Conservation (phyloP, 2,113 vertebrate species). For the Pangasianodon hypophthalmus region DNA sequence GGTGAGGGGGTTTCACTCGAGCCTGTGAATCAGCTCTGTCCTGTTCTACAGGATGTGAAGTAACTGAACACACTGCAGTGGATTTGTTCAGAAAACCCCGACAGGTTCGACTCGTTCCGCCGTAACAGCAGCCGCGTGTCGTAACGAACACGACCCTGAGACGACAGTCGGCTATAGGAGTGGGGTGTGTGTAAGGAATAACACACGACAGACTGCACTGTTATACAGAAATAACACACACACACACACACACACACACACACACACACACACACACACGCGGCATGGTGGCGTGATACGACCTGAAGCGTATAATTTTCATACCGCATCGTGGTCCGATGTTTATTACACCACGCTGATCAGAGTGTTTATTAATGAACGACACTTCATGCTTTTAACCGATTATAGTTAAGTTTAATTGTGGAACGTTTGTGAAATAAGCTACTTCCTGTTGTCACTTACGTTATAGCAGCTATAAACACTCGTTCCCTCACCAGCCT, state of each 20-base stretch:
- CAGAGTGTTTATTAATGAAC: too few species aligned
- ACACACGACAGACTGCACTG: background rate
- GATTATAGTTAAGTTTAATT: too few species aligned
- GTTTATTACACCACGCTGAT: too few species aligned
- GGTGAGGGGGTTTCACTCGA: background rate
- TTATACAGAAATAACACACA: background rate
- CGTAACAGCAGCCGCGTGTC: background rate
- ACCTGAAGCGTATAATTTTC: too few species aligned
- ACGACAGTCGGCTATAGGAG: background rate
- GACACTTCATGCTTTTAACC: too few species aligned
- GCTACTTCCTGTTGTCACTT: background rate
- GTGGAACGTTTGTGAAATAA: background rate
- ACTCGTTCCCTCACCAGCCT: too few species aligned
- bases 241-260: too few species aligned
- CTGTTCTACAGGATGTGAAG: conserved; percentile 46
- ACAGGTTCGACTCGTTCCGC: conserved; percentile 23
- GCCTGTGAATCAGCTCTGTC: conserved; percentile 36
- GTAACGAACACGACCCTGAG: background rate
- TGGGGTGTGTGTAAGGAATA: background rate
- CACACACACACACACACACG: too few species aligned
- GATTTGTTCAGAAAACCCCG: background rate
- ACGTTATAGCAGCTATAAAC: background rate
- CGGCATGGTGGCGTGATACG: too few species aligned
- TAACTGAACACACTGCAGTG: background rate
- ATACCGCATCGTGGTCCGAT: too few species aligned